These are phyloP conservation scores for Falco biarmicus DNA, from an alignment of 2,797 vertebrate genomes.

Conservation along the genomic window DNA sequence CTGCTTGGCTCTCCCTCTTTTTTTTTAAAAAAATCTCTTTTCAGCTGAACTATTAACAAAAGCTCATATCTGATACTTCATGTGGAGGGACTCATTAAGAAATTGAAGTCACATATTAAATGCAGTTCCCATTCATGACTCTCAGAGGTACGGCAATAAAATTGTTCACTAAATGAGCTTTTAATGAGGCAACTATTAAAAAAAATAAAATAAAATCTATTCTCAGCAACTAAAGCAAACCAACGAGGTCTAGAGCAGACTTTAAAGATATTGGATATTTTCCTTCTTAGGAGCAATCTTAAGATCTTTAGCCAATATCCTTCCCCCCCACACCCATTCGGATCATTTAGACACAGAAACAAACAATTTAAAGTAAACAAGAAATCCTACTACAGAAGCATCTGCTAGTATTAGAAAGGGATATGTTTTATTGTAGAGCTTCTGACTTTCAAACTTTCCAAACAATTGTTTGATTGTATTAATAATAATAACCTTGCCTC, in stretches of 20 bases:
- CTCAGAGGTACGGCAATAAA: conserved; percentile 34
- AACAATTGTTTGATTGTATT: background rate
- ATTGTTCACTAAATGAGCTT: conserved; percentile 66
- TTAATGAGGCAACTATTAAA: conserved; percentile 57
- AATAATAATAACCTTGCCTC: background rate
- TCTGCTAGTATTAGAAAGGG: background rate
- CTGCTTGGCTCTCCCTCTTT: background rate
- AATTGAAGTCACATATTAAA: conserved; percentile 50
- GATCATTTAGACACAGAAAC: background rate
- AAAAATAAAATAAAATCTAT: conserved; percentile 38
- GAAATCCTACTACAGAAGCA: background rate
- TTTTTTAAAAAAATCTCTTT: background rate
- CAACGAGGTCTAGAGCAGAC: background rate
- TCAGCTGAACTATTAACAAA: conserved; percentile 21
- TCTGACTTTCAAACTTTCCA: background rate
- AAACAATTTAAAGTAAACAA: background rate
- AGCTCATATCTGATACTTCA: background rate
- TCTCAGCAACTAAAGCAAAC: conserved; percentile 17
- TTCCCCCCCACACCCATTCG: too few species aligned
- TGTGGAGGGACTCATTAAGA: conserved; percentile 58
- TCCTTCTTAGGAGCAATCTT: background rate
- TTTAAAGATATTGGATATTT: background rate
- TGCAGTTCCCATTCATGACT: conserved; percentile 45
- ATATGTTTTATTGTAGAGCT: background rate
- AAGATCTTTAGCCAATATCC: background rate